Evolutionary conservation across 2,113 vertebrate genomes (phyloP).

Genomic region (Ahaetulla prasina): DNA sequence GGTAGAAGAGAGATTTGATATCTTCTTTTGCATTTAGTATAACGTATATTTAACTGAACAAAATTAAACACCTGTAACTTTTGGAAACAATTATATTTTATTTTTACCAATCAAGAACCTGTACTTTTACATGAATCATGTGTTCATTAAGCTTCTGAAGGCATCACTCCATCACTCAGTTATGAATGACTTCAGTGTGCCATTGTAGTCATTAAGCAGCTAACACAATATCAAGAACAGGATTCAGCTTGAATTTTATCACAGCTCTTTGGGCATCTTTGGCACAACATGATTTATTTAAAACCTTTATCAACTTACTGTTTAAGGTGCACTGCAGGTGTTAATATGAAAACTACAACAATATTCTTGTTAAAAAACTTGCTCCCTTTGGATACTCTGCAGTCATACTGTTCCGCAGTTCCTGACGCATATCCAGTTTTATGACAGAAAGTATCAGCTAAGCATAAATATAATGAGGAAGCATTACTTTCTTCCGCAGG

Average conservation of each 20-base stretch:
- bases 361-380: not conserved
- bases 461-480: not conserved
- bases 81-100: not conserved
- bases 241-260: not conserved
- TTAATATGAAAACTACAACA: not conserved
- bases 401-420: not conserved
- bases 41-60: not conserved
- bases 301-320: not conserved
- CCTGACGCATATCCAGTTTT: not conserved
- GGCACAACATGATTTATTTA: not conserved
- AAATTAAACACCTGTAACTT: not conserved
- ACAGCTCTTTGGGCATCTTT: not conserved
- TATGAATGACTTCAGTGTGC: not conserved
- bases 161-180: not conserved
- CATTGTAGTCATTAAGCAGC: not conserved
- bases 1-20: not conserved
- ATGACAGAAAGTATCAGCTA: not conserved
- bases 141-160: not conserved
- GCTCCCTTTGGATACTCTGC: not conserved
- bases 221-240: not conserved
- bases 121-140: not conserved
- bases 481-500: not conserved
- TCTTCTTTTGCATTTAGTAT: not conserved
- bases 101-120: not conserved
- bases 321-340: not conserved